These are phyloP conservation scores for Chionis minor DNA, from an alignment of 2,113 vertebrate species.

Conservation along the genomic window DNA sequence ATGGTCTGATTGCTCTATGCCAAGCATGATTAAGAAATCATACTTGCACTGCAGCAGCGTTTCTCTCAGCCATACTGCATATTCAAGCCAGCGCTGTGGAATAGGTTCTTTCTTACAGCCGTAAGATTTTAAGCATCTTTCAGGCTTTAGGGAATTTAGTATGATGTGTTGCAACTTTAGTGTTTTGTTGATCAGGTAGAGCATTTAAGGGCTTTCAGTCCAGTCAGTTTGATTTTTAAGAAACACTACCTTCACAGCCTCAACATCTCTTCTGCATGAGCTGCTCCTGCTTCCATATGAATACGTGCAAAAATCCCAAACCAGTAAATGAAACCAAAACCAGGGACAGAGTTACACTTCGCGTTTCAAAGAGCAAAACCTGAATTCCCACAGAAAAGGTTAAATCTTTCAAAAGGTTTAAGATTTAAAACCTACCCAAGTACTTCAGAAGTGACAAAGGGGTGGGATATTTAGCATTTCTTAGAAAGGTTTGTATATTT, in stretches of 20 bases:
- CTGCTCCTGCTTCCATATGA: background rate
- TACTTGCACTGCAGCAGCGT: background rate
- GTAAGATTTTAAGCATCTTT: background rate
- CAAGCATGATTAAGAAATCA: background rate
- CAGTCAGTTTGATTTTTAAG: background rate
- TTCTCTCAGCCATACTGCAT: background rate
- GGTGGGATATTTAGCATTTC: background rate
- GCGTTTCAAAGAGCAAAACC: background rate
- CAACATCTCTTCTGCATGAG: background rate
- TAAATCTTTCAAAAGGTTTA: background rate
- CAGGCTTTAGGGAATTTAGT: background rate
- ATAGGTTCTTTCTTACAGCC: background rate
- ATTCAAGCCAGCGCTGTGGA: background rate
- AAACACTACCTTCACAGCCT: background rate
- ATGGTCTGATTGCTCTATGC: background rate
- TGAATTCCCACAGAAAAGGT: background rate
- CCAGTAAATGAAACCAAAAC: background rate
- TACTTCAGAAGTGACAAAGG: background rate
- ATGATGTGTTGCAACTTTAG: background rate
- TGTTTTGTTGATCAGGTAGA: background rate
- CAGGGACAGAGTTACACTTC: background rate
- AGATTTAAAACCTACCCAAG: background rate
- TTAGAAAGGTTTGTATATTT: background rate
- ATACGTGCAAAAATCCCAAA: background rate
- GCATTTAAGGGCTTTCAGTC: background rate